Base-by-base conservation (phyloP, 2,888 invertebrate genomes). In the Drosophila borealis region DNA sequence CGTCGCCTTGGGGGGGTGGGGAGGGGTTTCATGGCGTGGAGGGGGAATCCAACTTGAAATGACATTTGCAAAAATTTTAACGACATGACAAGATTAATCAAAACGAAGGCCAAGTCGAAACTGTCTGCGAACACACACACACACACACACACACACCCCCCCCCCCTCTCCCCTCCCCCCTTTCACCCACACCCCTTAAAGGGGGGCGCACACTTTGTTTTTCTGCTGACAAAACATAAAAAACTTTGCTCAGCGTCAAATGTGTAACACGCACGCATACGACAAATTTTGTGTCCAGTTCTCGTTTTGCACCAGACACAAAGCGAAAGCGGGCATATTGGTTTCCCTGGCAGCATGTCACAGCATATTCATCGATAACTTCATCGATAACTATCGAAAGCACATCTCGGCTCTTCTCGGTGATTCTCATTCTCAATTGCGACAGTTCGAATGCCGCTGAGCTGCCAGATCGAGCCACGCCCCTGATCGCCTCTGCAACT, bases 11-110 rank as follows among this genome's bases (percentile, higher is more conserved):
- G 11, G 19, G 0, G 9, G 14, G 14, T 41, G 21, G 25, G 5
- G 4, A 8, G 6, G 6, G 25, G 25, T 2, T 25, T 8, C 25
- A 25, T 25, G 25, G 10, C 6, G 13, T 19, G 33, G 19, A 21
- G 14, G 48, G 37, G 51, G 67, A 83, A 74, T 74, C 55, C 80
- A 83, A 86, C 67, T 78, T 85, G 79, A 85, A 81, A 84, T 79
- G 88, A 82, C 83, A 84, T 86, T 84, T 82, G 84, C 84, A 80
- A 84, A 88, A 82, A 88, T 88, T 88, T 88, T 84, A 88, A 84
- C 88, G 86, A 88, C 86, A 88, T 72, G 83, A 80, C 73, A 81
- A 84, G 84, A 84, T 84, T 84, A 88, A 84, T 84, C 86, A 84
- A 84, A 85, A 85, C 72, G 72, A 71, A 78, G 78, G 74, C 64